A percentile compares a stretch with the other conserved stretches of the same genome.
These are phyloP conservation scores for Cheilinus undulatus DNA, from an alignment of 2,113 vertebrate species.

Conservation along the genomic window DNA sequence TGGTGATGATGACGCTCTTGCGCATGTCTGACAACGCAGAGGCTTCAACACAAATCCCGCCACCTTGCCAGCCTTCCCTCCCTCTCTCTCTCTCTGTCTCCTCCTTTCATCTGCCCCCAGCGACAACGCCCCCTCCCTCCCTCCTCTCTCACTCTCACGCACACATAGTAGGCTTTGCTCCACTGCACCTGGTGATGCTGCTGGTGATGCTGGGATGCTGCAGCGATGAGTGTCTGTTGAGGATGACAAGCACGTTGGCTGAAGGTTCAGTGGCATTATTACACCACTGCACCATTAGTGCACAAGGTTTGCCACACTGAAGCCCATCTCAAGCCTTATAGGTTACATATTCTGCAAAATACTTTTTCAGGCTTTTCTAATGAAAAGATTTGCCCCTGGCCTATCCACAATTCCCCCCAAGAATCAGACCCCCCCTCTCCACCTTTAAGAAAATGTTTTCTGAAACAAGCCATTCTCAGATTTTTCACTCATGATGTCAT, in stretches of 20 bases:
- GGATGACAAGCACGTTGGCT: conserved; percentile 47
- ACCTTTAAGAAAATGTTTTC: too few species aligned
- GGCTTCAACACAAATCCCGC: conserved; percentile 67
- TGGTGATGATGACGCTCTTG: conserved; percentile 76
- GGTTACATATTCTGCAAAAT: not conserved
- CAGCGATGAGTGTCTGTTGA: conserved; percentile 40
- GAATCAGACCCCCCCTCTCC: too few species aligned
- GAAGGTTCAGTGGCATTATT: conserved; percentile 29
- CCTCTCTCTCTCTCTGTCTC: conserved; percentile 5
- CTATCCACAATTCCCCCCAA: too few species aligned
- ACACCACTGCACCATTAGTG: conserved; percentile 17
- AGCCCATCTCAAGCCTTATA: not conserved
- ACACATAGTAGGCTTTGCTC: conserved; percentile 61
- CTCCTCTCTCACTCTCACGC: conserved; percentile 23
- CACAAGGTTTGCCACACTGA: conserved; percentile 32
- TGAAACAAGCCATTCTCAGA: too few species aligned
- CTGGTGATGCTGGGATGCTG: conserved; percentile 63
- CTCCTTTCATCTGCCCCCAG: conserved; percentile 56
- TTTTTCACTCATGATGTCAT: too few species aligned
- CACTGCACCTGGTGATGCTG: conserved; percentile 75
- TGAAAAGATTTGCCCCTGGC: too few species aligned
- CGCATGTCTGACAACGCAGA: conserved; percentile 81
- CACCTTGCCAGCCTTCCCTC: conserved; percentile 40
- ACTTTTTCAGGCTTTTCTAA: too few species aligned
- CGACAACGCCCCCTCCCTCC: conserved; percentile 48